Evolutionary conservation across 2,888 invertebrate genomes (phyloP).

Genomic region (Limnephilus auricula): DNA sequence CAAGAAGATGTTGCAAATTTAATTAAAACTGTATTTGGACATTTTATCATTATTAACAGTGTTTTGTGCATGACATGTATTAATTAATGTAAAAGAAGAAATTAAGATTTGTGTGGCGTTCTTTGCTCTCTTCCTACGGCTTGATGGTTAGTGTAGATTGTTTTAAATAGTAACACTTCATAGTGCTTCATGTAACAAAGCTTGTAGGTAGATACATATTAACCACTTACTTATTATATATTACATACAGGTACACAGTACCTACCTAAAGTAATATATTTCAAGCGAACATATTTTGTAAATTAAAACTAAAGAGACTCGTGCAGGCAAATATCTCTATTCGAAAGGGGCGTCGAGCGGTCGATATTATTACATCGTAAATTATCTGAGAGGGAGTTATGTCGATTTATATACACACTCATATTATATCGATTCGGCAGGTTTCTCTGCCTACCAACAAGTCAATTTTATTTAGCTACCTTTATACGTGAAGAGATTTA

Average conservation of each 20-base stretch:
- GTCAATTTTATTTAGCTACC: conserved; percentile 1
- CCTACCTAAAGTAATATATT: background rate
- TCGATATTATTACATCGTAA: conserved; percentile 48
- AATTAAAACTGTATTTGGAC: too few species aligned
- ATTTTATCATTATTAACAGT: too few species aligned
- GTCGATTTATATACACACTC: conserved; percentile 23
- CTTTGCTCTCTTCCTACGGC: too few species aligned
- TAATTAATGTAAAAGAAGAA: too few species aligned
- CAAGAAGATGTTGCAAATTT: too few species aligned
- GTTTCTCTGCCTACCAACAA: background rate
- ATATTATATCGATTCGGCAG: conserved; percentile 9
- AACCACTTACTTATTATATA: too few species aligned
- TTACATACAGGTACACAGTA: background rate
- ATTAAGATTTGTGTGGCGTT: too few species aligned
- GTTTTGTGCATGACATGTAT: too few species aligned
- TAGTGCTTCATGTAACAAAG: background rate
- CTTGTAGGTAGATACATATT: too few species aligned
- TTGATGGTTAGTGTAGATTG: too few species aligned
- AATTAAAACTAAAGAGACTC: background rate
- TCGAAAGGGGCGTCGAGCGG: conserved; percentile 60
- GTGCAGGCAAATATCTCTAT: conserved; percentile 58
- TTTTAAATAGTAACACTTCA: background rate
- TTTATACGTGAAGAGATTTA: conserved; percentile 37
- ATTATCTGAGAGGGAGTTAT: conserved; percentile 48
- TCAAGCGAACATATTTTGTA: background rate